phyloP scores from a whole-genome alignment of 2,113 vertebrate species.

The Crotalus horridus region DNA sequence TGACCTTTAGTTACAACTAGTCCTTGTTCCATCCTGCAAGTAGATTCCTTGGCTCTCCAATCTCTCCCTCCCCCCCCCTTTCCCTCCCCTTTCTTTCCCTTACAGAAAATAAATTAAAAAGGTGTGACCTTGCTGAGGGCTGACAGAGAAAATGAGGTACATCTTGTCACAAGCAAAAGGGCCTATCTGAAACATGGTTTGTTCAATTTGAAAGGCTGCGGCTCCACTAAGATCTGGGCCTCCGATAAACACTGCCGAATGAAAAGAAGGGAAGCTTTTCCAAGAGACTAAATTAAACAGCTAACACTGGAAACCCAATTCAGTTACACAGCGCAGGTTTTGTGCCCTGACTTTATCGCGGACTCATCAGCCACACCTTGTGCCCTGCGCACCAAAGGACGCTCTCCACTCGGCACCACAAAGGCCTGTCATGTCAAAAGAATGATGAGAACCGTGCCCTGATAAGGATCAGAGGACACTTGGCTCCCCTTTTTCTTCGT shows the following conservation, averaged over 20 bases:
- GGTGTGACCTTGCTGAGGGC: slow-evolving; percentile 95
- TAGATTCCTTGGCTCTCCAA: slow-evolving; percentile 41
- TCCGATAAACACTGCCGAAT: slow-evolving; percentile 80
- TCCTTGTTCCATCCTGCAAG: slow-evolving; percentile 80
- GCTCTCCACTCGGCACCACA: slow-evolving; percentile 71
- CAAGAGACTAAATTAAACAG: slow-evolving; percentile 86
- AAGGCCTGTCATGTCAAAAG: slow-evolving; percentile 57
- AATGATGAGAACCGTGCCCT: slow-evolving; percentile 32
- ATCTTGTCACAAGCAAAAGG: slow-evolving; percentile 90
- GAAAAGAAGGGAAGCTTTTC: slow-evolving; percentile 80
- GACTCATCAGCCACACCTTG: slow-evolving; percentile 75
- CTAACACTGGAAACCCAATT: slow-evolving; percentile 82
- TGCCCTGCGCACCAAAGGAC: slow-evolving; percentile 60
- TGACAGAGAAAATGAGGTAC: slow-evolving; percentile 92
- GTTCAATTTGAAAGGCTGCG: slow-evolving; percentile 89
- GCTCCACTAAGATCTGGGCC: slow-evolving; percentile 76
- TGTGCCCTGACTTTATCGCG: slow-evolving; percentile 51
- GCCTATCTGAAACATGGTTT: slow-evolving; percentile 86
- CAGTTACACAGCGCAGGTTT: slow-evolving; percentile 71
- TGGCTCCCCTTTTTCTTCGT: slow-evolving; percentile 20
- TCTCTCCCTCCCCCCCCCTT: slow-evolving; percentile 50
- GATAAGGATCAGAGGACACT: slow-evolving; percentile 42
- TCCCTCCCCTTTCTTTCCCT: slow-evolving; percentile 49
- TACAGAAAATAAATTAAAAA: slow-evolving; percentile 94
- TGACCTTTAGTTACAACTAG: slow-evolving; percentile 91